Evolutionary conservation across 2,888 invertebrate species (phyloP), one percentile per base, ranked within the genome.

Genomic region (Plagodis pulveraria): DNA sequence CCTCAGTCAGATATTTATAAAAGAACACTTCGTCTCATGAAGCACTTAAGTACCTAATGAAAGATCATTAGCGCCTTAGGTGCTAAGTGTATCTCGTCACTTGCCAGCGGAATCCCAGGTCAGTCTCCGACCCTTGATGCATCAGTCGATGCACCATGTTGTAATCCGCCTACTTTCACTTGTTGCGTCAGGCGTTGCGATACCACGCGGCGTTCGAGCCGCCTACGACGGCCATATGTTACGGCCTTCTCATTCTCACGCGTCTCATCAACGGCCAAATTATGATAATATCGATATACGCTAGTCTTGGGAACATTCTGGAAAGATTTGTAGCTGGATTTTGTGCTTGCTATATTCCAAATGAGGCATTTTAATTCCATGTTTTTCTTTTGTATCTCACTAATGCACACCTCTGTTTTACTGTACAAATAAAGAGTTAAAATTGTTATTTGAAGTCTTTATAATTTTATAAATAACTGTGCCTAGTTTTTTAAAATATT

Each of bases 101-200:
- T 61, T 34, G 55, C 56, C 57, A 62, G 38, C 47, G 44, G n/a
- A 60, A 51, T 55, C 53, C 54, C 66, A 70, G 76, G 74, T 77
- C 77, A 71, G 63, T 61, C 73, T 68, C 66, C 76, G 79, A 83
- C 81, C 83, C 76, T 78, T 77, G 82, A 84, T 89, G 90, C 87
- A 90, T 83, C 86, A 67, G 69, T 47, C 83, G 87, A 87, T 91
- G 90, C 89, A 90, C 74, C 71, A 68, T 90, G 89, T 89, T 77
- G 90, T 84, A 91, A 90, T 78, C 73, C 65, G 71, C 71, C 78
- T 77, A 89, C 91, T 91, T 91, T 91, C 91, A 91, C 90, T 89
- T 81, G 62, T 87, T 87, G 84, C 84, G 86, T 84, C 83, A 86
- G 63, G 45, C 69, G 72, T 83, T 83, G 81, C 81, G 79, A 75